These are phyloP conservation scores for Enteromius anoplus DNA, from an alignment of 2,797 vertebrate species.

Conservation along the genomic window DNA sequence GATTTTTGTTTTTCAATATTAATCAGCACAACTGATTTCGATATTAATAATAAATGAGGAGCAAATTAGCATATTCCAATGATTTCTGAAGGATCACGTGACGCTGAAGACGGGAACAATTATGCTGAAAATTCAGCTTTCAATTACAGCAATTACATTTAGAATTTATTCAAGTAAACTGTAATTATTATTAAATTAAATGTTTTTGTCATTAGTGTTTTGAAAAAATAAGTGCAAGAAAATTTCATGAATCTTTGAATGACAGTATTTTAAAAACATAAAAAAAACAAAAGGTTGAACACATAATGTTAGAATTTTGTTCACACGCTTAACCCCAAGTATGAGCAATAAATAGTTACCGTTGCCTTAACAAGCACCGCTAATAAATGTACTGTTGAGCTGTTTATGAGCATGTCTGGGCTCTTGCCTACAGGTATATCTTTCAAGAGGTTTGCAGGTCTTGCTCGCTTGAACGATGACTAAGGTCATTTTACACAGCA, in stretches of 20 bases:
- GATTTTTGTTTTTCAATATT: background rate
- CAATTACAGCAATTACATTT: too few relatives aligned
- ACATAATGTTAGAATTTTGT: background rate
- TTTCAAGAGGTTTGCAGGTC: conserved; percentile 28
- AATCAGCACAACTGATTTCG: background rate
- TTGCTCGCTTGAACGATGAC: conserved; percentile 31
- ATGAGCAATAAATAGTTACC: conserved; percentile 7
- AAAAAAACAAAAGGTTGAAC: background rate
- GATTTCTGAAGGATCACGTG: background rate
- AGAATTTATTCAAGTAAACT: background rate
- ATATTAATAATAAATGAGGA: background rate
- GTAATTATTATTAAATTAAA: background rate
- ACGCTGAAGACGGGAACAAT: background rate
- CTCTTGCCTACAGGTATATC: conserved; percentile 39
- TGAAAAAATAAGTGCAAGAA: background rate
- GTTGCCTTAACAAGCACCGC: conserved; percentile 8
- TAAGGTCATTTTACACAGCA: conserved; percentile 38
- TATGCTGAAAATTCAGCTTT: background rate
- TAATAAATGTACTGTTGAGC: conserved; percentile 20
- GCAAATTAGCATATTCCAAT: background rate
- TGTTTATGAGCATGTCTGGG: conserved; percentile 37
- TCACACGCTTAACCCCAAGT: background rate
- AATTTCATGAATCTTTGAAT: background rate
- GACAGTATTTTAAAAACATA: background rate
- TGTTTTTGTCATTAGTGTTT: background rate